Evolutionary conservation across 2,888 invertebrate genomes (phyloP).

Genomic region (Drosophila conformis): DNA sequence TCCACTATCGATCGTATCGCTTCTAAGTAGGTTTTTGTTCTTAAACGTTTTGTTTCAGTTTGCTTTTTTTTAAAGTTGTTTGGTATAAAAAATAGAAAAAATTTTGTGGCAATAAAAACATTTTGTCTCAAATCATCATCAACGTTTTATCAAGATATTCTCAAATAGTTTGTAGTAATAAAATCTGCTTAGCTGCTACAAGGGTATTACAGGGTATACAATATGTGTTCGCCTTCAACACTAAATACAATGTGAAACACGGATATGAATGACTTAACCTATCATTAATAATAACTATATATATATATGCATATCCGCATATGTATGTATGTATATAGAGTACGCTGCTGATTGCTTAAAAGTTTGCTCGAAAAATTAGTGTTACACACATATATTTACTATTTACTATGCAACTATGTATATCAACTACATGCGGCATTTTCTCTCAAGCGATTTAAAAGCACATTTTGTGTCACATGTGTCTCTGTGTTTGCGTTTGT

Average conservation of each 20-base stretch:
- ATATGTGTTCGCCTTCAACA: conserved; percentile 39
- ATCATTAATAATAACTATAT: conserved; percentile 34
- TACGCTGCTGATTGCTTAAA: conserved; percentile 76
- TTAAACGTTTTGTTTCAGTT: conserved; percentile 45
- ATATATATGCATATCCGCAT: conserved; percentile 18
- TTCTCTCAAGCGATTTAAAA: conserved; percentile 73
- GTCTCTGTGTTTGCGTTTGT: conserved; percentile 29
- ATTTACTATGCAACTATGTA: conserved; percentile 25
- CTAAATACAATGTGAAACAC: conserved; percentile 60
- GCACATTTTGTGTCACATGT: conserved; percentile 61
- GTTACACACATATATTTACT: conserved; percentile 40
- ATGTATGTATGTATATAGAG: conserved; percentile 35
- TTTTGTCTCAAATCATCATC: conserved; percentile 55
- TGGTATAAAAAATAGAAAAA: conserved; percentile 85
- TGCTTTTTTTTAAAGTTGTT: conserved; percentile 61
- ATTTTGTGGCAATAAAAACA: conserved; percentile 78
- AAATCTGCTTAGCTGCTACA: conserved; percentile 66
- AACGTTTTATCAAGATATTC: conserved; percentile 25
- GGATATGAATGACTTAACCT: conserved; percentile 61
- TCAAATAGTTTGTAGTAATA: conserved; percentile 63
- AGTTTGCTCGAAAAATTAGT: conserved; percentile 79
- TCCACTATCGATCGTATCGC: conserved; percentile 26
- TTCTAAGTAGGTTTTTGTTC: conserved; percentile 30
- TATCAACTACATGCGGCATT: conserved; percentile 59
- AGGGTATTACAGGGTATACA: conserved; percentile 59